Conservation (phyloP, 2,113 vertebrate genomes). For the Sinosuthora webbiana region DNA sequence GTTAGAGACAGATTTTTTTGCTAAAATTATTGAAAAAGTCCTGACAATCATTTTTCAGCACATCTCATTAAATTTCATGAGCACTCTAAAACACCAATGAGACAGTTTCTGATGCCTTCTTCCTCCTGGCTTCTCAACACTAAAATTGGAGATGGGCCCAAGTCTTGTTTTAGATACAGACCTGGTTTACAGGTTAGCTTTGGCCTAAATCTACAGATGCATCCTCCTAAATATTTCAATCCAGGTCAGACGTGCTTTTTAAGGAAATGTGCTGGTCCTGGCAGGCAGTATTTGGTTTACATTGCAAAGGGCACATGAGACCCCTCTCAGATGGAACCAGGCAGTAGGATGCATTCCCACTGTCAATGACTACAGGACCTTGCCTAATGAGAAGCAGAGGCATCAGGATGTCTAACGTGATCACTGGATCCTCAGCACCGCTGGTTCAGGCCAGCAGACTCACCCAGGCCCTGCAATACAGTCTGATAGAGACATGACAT, state of each 20-base stretch:
- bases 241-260: not conserved
- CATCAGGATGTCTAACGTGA: not conserved
- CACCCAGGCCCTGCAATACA: not conserved
- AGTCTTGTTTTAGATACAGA: not conserved
- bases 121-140: not conserved
- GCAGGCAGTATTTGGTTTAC: not conserved
- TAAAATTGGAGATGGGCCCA: not conserved
- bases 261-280: not conserved
- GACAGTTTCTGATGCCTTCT: not conserved
- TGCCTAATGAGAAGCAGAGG: not conserved
- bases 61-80: not conserved
- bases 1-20: not conserved
- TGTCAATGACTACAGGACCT: fast-evolving
- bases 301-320: not conserved
- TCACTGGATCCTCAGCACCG: not conserved
- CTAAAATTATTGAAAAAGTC: not conserved
- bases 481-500: fast-evolving
- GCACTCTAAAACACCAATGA: not conserved
- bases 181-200: not conserved
- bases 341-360: not conserved
- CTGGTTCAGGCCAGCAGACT: not conserved
- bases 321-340: not conserved
- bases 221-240: not conserved
- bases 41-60: not conserved
- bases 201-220: not conserved